Base-by-base conservation (phyloP, 2,113 vertebrate species). In the Caracal caracal region DNA sequence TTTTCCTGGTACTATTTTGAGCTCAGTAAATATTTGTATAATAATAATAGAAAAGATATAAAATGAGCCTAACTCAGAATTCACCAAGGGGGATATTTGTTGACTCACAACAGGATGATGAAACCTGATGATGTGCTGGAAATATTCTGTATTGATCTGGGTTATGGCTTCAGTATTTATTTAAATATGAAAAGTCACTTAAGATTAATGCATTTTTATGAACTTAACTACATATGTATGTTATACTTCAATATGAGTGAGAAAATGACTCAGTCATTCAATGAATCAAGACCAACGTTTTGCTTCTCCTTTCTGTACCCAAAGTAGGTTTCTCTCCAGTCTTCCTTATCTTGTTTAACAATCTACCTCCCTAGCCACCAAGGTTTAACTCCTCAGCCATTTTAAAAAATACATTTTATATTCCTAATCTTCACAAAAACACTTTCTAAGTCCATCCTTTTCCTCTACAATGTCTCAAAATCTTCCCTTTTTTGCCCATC, bases 161-260 rank as follows among this genome's bases (percentile, higher is more conserved):
- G 28, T 53, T 70, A 93, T 90, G 17, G 33, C 9, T 82, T 90
- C 28, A 76, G 5, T 35, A 66, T 76, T 20, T 35, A 81, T 75
- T 59, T 85, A 63, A 79, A 88, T 79, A 15, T 92, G 35, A 95
- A 96, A 78, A 73, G 49, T 66, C 10, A 87, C 35, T 81, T 94
- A 89, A 86, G 37, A 94, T 71, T 76, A 96, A 90, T 82, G 24
- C 28, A n/a, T 53, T 20, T 70, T 86, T 26, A 83, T 88, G 4
- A 6, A 17, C n/a, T 83, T 90, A 66, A 66, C 24, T 73, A 33
- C 2, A 75, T 26, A 35, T 9, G 33, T 61, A 11, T 61, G 19
- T 53, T 47, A 70, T 84, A 89, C 26, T 30, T 78, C 28, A 82
- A 40, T 79, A 51, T 73, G 22, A 88, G 53, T 53, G 16, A 66